Conservation (phyloP, 2,113 vertebrate species). For the Oxyura jamaicensis region DNA sequence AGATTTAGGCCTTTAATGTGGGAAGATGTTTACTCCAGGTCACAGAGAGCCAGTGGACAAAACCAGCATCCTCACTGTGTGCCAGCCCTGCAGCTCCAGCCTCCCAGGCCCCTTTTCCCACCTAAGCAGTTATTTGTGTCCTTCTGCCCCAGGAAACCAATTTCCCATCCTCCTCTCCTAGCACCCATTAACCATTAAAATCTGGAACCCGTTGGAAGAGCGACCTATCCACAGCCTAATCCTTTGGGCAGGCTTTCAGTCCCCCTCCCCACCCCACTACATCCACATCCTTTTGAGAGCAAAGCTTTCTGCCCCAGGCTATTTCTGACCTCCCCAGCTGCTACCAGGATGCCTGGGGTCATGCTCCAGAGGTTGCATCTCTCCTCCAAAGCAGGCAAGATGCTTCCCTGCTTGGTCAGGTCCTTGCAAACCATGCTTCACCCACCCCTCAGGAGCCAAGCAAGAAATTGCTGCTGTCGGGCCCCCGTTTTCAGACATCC, state of each 20-base stretch:
- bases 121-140: rapidly evolving
- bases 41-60: not conserved
- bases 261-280: not conserved
- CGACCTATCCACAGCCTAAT: rapidly evolving
- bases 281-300: conserved; percentile 35
- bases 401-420: rapidly evolving
- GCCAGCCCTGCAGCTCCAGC: rapidly evolving
- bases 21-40: conserved; percentile 4
- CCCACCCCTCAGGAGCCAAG: rapidly evolving
- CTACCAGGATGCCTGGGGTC: rapidly evolving
- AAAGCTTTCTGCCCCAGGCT: conserved; percentile 36
- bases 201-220: not conserved
- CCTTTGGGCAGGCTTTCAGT: not conserved
- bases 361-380: not conserved
- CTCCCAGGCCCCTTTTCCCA: not conserved
- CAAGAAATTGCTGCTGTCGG: not conserved
- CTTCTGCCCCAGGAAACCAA: not conserved
- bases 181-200: not conserved
- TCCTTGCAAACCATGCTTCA: rapidly evolving
- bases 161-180: not conserved
- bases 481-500: not conserved
- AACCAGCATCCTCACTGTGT: rapidly evolving
- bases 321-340: conserved; percentile 17
- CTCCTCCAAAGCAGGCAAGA: not conserved
- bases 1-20: not conserved